Evolutionary conservation across 1,140 invertebrate species (phyloP).

Genomic region (Ditylenchus dipsaci): DNA sequence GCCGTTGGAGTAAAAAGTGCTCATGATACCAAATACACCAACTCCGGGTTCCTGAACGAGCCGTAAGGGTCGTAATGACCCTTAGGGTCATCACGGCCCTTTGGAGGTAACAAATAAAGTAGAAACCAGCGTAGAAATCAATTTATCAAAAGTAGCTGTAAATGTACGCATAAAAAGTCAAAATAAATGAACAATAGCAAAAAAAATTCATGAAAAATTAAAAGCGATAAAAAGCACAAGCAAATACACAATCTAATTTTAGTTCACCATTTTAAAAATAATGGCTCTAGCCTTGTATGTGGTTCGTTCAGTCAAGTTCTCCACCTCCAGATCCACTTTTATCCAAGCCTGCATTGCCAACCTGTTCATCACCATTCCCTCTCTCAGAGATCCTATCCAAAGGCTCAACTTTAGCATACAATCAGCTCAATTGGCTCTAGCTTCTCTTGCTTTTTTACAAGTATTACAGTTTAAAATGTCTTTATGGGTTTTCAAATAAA

Average conservation of each 20-base stretch:
- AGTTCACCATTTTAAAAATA: slow-evolving; percentile 38
- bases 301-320: slow-evolving; percentile 29
- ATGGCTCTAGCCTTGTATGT: slow-evolving; percentile 30
- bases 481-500: neutral
- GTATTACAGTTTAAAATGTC: slow-evolving; percentile 14
- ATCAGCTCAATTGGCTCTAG: slow-evolving; percentile 78
- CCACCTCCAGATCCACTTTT: slow-evolving; percentile 33
- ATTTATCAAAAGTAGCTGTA: too few species aligned
- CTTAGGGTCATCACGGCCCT: too few species aligned
- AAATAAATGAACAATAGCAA: too few species aligned
- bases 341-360: slow-evolving; percentile 82
- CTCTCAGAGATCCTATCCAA: slow-evolving; percentile 71
- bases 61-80: too few species aligned
- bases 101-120: too few species aligned
- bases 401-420: slow-evolving; percentile 79
- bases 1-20: too few species aligned
- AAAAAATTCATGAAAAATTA: too few species aligned
- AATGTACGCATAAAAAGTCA: too few species aligned
- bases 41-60: too few species aligned
- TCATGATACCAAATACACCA: too few species aligned
- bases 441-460: slow-evolving; percentile 55
- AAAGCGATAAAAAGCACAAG: too few species aligned
- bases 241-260: slow-evolving; percentile 5
- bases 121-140: too few species aligned
- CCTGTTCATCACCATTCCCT: slow-evolving; percentile 89